Evolutionary conservation across 2,113 vertebrate genomes (phyloP).

Genomic region (Bubalus kerabau): DNA sequence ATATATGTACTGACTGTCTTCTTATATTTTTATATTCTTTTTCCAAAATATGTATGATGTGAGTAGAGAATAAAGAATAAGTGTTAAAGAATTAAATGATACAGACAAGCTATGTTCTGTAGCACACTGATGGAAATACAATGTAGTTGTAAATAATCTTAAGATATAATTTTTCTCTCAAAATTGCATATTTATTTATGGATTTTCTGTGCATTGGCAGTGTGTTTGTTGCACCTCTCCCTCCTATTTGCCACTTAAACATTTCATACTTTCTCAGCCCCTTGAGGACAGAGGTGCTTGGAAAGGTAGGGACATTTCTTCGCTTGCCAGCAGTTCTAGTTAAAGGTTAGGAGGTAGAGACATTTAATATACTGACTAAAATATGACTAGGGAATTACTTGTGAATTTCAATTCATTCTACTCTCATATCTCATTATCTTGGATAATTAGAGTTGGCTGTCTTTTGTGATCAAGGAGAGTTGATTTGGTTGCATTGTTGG

Average conservation of each 20-base stretch:
- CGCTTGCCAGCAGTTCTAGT: not conserved
- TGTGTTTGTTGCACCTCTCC: not conserved
- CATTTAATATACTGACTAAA: not conserved
- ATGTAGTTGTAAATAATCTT: not conserved
- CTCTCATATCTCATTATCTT: not conserved
- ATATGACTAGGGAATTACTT: not conserved
- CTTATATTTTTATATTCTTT: not conserved
- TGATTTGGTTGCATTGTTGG: not conserved
- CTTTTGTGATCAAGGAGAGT: not conserved
- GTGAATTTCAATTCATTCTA: slow-evolving; percentile 21
- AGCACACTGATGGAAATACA: not conserved
- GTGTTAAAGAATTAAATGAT: not conserved
- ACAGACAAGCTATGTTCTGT: not conserved
- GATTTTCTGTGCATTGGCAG: not conserved
- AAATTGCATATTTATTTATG: not conserved
- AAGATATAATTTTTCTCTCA: not conserved
- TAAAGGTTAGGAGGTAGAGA: slow-evolving; percentile 3
- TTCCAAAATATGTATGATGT: not conserved
- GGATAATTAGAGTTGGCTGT: not conserved
- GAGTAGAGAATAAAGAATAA: not conserved
- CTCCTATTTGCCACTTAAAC: not conserved
- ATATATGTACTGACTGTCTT: not conserved
- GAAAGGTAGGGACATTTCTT: not conserved
- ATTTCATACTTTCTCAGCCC: not conserved
- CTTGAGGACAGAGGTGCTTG: not conserved